Conservation (phyloP, 2,113 vertebrate genomes). For the Pyrgilauda ruficollis region DNA sequence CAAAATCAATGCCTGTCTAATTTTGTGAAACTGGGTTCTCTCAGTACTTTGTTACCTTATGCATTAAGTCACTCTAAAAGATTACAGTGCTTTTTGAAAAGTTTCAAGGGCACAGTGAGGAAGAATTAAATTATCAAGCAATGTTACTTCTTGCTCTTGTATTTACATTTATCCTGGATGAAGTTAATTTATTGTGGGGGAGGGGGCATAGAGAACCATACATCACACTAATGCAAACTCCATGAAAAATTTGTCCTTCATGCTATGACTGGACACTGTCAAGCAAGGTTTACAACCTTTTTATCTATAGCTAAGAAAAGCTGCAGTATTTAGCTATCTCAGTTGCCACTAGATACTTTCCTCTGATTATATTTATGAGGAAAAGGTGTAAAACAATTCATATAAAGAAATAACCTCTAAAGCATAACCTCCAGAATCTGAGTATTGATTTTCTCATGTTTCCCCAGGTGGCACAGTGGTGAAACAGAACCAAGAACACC, state of each 20-base stretch:
- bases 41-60: conserved; percentile 9
- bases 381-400: conserved; percentile 35
- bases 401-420: conserved; percentile 59
- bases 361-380: conserved; percentile 57
- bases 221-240: conserved; percentile 51
- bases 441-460: conserved; percentile 51
- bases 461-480: conserved; percentile 54
- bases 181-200: conserved; percentile 46
- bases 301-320: conserved; percentile 37
- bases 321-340: neutral
- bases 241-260: conserved; percentile 69
- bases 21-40: conserved; percentile 49
- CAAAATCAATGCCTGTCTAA: conserved; percentile 42
- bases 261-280: conserved; percentile 49
- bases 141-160: conserved; percentile 58
- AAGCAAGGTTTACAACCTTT: conserved; percentile 23
- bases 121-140: conserved; percentile 69
- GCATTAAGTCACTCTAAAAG: conserved; percentile 54
- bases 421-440: conserved; percentile 51
- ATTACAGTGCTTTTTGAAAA: conserved; percentile 45
- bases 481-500: conserved; percentile 60
- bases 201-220: conserved; percentile 29
- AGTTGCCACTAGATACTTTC: conserved; percentile 19
- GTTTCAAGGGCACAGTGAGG: conserved; percentile 71
- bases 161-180: conserved; percentile 72